Base-by-base conservation (phyloP, 2,797 vertebrate species). In the Xenopus petersii region DNA sequence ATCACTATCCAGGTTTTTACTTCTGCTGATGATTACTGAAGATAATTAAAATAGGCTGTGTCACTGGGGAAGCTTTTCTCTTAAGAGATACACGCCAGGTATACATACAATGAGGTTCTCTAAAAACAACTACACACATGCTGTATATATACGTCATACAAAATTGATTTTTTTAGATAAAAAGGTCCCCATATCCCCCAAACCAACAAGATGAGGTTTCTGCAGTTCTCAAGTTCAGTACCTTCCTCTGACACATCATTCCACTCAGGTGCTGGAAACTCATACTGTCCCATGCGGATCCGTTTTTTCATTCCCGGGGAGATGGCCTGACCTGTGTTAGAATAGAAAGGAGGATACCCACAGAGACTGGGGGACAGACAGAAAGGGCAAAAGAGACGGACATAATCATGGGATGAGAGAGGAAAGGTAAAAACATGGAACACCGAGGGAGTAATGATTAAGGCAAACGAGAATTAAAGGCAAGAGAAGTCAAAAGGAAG, bases 221-320 rank as follows among this genome's bases (percentile, higher is more conserved):
- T 51, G 15, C 12, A 1, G 15, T 51, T 2, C 11, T 51, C 11
- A 51, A 51, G 36, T 16, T 47, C 15, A 11, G 83, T 85, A 98
- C 97, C 97, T 89, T 98, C 94, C 61, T 97, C 93, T 15, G 96
- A 98, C 26, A 98, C 97, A 0, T 98, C 96, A 0, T 94, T 89
- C 97, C 97, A 99, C 82, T 99, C 97, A 2, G 96, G 97, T 42
- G 93, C 94, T 56, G 96, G 97, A 83, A 99, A 99, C 78, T 96
- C 95, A 12, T 99, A 99, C 51, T 98, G 96, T 71, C 97, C 97
- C 93, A 97, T 95, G 26, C 96, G 91, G 85, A 99, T 99, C 79
- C 97, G 93, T 77, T 91, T 93, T 87, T 99, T 99, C 97, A 99
- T 99, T 10, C 97, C 97, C 0, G 97, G 97, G 65, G 97, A 99